A percentile compares a stretch with the other conserved stretches of the same genome.
Conservation (phyloP, 35 echinoderm and acorn worm species). For the Hemicentrotus pulcherrimus region DNA sequence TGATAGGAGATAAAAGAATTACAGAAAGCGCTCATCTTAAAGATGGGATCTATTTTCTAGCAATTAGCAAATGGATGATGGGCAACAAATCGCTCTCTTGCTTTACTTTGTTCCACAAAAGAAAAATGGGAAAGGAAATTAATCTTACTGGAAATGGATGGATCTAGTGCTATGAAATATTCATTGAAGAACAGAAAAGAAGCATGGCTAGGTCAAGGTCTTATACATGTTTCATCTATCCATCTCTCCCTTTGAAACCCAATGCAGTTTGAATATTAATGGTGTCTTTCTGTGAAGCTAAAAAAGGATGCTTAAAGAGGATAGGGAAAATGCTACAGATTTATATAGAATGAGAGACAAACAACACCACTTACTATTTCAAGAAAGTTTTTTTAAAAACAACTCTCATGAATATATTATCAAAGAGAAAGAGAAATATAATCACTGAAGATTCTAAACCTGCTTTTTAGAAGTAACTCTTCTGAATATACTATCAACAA, state of each 20-base stretch:
- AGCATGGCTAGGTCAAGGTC: not conserved
- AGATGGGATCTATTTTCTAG: not conserved
- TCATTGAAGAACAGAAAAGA: not conserved
- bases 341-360: not conserved
- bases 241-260: not conserved
- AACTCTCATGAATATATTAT: not conserved
- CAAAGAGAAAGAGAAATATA: too few species aligned
- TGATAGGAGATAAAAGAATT: not conserved
- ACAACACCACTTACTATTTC: not conserved
- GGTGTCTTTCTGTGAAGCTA: too few species aligned
- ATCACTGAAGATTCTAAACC: too few species aligned
- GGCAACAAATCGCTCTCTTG: not conserved
- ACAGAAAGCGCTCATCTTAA: not conserved
- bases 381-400: not conserved
- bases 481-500: too few species aligned
- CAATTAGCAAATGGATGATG: not conserved
- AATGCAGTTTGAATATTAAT: not conserved
- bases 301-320: not conserved
- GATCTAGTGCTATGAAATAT: not conserved
- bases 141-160: not conserved
- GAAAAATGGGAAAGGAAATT: not conserved
- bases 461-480: too few species aligned
- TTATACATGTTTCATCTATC: not conserved
- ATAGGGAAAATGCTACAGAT: not conserved
- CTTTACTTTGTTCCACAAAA: not conserved